Percentiles rank a stretch among this genome's conserved stretches.
Evolutionary conservation across 64 coral and sea anemone genomes (phyloP).

Genomic region (Orbicella faveolata): DNA sequence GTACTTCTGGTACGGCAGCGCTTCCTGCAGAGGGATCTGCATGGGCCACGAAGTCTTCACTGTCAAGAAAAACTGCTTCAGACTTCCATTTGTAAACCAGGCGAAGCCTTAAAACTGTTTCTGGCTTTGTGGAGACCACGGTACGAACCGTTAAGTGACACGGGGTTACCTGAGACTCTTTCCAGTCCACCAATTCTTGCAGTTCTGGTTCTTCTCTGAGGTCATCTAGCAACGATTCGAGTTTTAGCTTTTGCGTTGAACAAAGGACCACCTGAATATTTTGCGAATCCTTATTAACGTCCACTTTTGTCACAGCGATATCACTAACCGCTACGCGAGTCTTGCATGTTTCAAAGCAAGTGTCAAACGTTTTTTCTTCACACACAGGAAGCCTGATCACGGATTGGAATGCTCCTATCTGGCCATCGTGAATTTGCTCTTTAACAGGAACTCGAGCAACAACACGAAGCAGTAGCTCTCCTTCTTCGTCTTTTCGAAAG

Average conservation of each 20-base stretch:
- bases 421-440: neutral
- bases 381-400: neutral
- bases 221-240: neutral
- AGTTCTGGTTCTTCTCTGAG: neutral
- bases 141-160: neutral
- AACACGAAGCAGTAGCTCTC: neutral
- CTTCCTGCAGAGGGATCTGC: neutral
- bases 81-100: constrained; percentile 9
- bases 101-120: neutral
- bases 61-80: neutral
- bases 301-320: neutral
- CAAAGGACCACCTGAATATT: neutral
- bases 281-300: neutral
- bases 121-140: neutral
- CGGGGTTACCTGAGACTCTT: neutral
- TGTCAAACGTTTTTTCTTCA: neutral
- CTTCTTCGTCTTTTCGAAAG: neutral
- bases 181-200: neutral
- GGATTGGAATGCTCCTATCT: neutral
- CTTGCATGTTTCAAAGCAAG: neutral
- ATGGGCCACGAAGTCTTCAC: neutral
- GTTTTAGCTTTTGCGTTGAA: neutral
- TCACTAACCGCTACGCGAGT: too few relatives aligned
- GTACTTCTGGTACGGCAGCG: neutral
- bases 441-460: neutral